Evolutionary conservation across 64 coral and sea anemone genomes (phyloP).

Genomic region (Anthopleura sola): DNA sequence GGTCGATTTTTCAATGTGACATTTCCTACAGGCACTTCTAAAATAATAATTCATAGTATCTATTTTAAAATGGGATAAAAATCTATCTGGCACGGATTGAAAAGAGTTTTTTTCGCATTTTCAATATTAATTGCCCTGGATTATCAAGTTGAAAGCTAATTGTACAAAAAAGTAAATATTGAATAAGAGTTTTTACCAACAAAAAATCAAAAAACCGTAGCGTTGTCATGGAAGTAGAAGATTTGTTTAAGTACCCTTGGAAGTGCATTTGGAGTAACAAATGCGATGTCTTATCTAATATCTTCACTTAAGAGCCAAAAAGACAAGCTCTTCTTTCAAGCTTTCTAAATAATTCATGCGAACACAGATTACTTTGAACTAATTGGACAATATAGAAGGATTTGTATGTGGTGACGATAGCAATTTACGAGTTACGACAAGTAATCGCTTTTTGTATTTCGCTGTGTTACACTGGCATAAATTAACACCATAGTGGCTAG

Average conservation of each 20-base stretch:
- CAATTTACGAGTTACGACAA: not conserved
- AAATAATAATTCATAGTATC: not conserved
- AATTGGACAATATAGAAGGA: not conserved
- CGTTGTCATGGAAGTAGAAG: not conserved
- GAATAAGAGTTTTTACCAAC: not conserved
- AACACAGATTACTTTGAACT: not conserved
- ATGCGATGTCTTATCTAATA: not conserved
- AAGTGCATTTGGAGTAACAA: not conserved
- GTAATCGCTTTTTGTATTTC: not conserved
- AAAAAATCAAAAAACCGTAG: not conserved
- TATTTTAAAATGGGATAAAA: no score
- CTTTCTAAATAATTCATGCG: not conserved
- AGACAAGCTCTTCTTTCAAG: not conserved
- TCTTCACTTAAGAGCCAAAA: not conserved
- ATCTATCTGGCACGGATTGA: no score
- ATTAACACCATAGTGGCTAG: not conserved
- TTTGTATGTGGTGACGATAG: conserved; percentile 1
- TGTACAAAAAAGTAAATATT: not conserved
- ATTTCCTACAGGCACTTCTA: no score
- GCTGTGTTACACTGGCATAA: not conserved
- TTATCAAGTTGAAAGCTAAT: not conserved
- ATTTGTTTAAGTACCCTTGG: not conserved
- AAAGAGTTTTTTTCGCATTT: no score
- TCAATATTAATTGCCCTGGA: not conserved
- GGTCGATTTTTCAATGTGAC: no score